Evolutionary conservation across 30 jellyfish, hydroid and myxozoan genomes (phyloP).

Genomic region (Sanderia malayensis): DNA sequence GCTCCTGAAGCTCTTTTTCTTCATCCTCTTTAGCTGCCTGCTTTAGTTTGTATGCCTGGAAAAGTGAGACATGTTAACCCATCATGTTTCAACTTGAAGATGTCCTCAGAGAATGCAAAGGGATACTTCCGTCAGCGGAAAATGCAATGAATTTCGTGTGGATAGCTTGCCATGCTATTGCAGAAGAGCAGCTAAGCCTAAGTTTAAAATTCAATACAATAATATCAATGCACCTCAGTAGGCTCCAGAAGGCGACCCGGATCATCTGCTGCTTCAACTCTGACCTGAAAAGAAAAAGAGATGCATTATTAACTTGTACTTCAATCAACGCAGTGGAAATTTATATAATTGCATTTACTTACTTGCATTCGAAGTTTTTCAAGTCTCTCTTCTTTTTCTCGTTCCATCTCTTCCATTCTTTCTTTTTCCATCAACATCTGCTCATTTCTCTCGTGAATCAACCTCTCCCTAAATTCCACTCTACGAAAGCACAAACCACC

Average conservation of each 20-base stretch:
- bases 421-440: conserved; percentile 30
- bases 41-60: conserved; percentile 75
- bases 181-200: too few species aligned
- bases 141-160: background rate
- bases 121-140: background rate
- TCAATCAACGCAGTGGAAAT: too few species aligned
- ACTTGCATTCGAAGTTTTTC: conserved; percentile 63
- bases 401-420: conserved; percentile 21
- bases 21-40: conserved; percentile 73
- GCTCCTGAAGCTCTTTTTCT: conserved; percentile 79
- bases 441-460: conserved; percentile 43
- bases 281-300: conserved; percentile 31
- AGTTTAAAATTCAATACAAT: background rate
- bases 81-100: background rate
- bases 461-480: conserved; percentile 53
- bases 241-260: conserved; percentile 50
- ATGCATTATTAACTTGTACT: background rate
- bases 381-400: conserved; percentile 65
- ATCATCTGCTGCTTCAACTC: conserved; percentile 57
- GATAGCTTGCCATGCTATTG: background rate
- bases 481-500: conserved; percentile 20
- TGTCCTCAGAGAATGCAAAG: background rate
- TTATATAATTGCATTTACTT: too few species aligned
- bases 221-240: conserved; percentile 36
- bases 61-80: background rate